A percentile compares a stretch with the other conserved stretches of the same genome.
Evolutionary conservation across 2,888 invertebrate species (phyloP).

Genomic region (Cheilosia urbana): DNA sequence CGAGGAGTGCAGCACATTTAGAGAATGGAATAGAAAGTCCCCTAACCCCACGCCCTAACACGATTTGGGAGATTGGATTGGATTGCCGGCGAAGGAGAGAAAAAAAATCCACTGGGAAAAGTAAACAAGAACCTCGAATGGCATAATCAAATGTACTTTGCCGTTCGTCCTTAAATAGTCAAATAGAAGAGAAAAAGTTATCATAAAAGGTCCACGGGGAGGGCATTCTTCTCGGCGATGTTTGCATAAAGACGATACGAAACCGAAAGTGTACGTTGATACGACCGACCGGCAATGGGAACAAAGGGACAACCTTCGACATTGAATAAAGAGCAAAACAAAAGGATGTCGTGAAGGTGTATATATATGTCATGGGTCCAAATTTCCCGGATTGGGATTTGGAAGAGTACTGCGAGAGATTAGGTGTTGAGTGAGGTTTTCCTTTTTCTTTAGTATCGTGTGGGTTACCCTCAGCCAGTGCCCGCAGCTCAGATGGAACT

Average conservation of each 20-base stretch:
- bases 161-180: slow-evolving; percentile 33
- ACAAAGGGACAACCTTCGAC: slow-evolving; percentile 42
- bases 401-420: slow-evolving; percentile 28
- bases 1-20: slow-evolving; percentile 24
- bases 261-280: slow-evolving; percentile 45
- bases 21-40: neutral
- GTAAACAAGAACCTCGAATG: slow-evolving; percentile 55
- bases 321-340: slow-evolving; percentile 18
- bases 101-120: slow-evolving; percentile 44
- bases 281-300: slow-evolving; percentile 9
- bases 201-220: slow-evolving; percentile 45
- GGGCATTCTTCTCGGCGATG: slow-evolving; percentile 35
- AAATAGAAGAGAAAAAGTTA: slow-evolving; percentile 16
- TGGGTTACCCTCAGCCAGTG: slow-evolving; percentile 12
- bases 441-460: slow-evolving; percentile 24
- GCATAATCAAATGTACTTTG: slow-evolving; percentile 63
- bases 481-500: slow-evolving; percentile 33
- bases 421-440: slow-evolving; percentile 43
- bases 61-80: slow-evolving; percentile 21
- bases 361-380: slow-evolving; percentile 51
- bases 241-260: slow-evolving; percentile 35
- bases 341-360: slow-evolving; percentile 36
- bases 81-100: slow-evolving; percentile 8
- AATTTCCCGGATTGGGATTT: slow-evolving; percentile 29
- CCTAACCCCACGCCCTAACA: neutral